phyloP scores from a whole-genome alignment of 1,140 invertebrate genomes.

The Belonocnema kinseyi region DNA sequence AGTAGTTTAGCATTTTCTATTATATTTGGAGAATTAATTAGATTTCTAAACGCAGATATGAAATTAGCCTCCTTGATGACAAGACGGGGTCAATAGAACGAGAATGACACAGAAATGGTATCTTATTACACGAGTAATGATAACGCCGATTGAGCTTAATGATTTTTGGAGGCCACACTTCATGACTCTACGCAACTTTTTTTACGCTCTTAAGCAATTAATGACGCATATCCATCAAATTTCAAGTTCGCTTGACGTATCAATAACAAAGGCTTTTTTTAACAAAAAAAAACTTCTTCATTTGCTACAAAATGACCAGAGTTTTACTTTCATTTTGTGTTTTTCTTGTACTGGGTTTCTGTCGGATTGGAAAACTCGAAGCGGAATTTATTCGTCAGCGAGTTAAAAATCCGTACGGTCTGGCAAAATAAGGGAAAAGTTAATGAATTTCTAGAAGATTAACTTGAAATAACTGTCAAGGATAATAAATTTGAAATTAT shows the following conservation, averaged over 20 bases:
- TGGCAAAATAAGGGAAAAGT: no score
- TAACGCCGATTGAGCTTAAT: constrained; percentile 39
- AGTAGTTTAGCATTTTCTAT: not conserved
- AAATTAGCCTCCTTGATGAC: not conserved
- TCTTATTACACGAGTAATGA: constrained; percentile 38
- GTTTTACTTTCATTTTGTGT: no score
- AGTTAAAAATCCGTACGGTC: no score
- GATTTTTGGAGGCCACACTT: constrained; percentile 40
- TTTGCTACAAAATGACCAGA: no score
- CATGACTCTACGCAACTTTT: constrained; percentile 6
- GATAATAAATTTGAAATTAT: no score
- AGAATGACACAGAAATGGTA: constrained; percentile 29
- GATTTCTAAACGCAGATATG: not conserved
- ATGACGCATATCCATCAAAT: not conserved
- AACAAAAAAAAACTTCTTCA: no score
- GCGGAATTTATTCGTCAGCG: no score
- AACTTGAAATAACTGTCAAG: no score
- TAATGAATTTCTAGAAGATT: no score
- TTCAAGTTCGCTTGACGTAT: not conserved
- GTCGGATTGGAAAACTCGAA: no score
- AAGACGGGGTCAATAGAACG: constrained; percentile 14
- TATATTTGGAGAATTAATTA: not conserved
- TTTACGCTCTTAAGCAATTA: not conserved
- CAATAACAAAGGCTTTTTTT: not conserved
- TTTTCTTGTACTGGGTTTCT: no score